Evolutionary conservation across 2,797 vertebrate species (phyloP), one percentile per base, ranked within the genome.

Genomic region (Cyprinella venusta): DNA sequence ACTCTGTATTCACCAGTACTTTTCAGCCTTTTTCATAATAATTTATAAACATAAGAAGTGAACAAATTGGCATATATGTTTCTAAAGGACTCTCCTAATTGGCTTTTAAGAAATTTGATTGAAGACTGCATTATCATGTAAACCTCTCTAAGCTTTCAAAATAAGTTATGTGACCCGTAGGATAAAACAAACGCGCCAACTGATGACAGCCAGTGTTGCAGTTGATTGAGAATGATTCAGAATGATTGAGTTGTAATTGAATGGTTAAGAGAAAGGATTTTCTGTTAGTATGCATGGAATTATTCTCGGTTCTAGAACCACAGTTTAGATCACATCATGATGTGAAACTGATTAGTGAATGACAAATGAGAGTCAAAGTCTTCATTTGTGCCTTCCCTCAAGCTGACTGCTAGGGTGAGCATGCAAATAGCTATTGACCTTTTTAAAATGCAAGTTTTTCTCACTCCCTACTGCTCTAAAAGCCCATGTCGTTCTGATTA

Each of bases 401-500:
- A 86, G 63, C 24, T 61, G 83, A 77, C 72, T 83, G 88, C 91
- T 77, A 85, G 89, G 80, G 88, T 63, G 50, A 83, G 83, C 85
- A 79, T 91, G 92, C 89, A 93, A 93, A 94, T 92, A 86, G 91
- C 84, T 93, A 94, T 93, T 90, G 93, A 94, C 82, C 64, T 21
- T 88, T 63, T 86, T 92, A 88, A 92, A 79, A 81, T 45, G 87
- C 89, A 64, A 26, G 77, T 63, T 88, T 91, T 89, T 91, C 87
- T 88, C 89, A 79, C 87, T 79, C 48, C 72, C 68, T 50, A 38
- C 26, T 89, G 67, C 81, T 86, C 88, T 92, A 92, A 94, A 93
- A 92, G 92, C 92, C 89, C 90, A 89, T 92, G 93, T 94, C 93
- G 85, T 85, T 90, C 91, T 95, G 92, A 94, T 95, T 92, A 93